Percentiles rank a stretch among this genome's conserved stretches.
These are phyloP conservation scores for Rhinolophus ferrumequinum DNA, from an alignment of 2,113 vertebrate species.

Conservation along the genomic window DNA sequence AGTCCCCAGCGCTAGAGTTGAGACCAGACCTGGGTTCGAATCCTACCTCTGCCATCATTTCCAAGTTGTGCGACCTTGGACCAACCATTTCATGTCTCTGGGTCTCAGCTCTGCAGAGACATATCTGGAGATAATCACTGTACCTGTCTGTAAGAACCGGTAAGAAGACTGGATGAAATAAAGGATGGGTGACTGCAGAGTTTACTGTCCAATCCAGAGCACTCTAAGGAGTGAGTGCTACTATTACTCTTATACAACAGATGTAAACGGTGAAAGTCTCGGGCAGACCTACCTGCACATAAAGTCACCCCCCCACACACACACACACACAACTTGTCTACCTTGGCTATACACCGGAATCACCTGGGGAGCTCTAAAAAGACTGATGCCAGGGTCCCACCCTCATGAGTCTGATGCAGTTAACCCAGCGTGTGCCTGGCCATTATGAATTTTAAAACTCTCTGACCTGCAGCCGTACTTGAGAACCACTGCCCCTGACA, in stretches of 20 bases:
- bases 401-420: background rate
- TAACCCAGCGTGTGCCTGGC: background rate
- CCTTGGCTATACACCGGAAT: background rate
- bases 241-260: background rate
- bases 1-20: background rate
- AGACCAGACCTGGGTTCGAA: background rate
- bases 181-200: background rate
- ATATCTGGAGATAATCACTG: background rate
- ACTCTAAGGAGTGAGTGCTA: background rate
- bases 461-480: accelerated
- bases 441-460: background rate
- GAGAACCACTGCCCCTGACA: background rate
- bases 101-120: background rate
- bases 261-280: background rate
- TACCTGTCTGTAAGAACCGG: background rate
- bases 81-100: background rate
- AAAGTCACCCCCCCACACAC: background rate
- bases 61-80: background rate
- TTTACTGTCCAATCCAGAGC: no score
- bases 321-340: background rate
- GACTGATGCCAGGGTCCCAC: background rate
- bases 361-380: background rate
- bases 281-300: no score
- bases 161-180: background rate
- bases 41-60: background rate